These are phyloP conservation scores for Campaea margaritaria DNA, from an alignment of 2,888 invertebrate genomes.

Conservation along the genomic window DNA sequence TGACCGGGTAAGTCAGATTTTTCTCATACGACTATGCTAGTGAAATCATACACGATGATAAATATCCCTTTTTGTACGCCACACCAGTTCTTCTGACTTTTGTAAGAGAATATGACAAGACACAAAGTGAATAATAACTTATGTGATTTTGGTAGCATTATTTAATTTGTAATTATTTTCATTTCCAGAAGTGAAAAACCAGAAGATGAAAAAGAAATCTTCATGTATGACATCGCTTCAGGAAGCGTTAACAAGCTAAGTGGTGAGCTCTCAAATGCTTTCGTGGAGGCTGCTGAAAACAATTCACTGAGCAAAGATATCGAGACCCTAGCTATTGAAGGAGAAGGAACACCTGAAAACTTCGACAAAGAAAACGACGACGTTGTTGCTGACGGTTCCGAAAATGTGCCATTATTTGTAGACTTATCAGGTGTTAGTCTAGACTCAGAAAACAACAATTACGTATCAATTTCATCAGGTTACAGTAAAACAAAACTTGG, in stretches of 20 bases:
- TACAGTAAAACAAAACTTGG: conserved; percentile 84
- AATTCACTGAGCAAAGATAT: conserved; percentile 89
- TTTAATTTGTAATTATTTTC: conserved; percentile 15
- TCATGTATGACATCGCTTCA: conserved; percentile 93
- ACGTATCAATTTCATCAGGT: conserved; percentile 80
- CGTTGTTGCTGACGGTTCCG: conserved; percentile 69
- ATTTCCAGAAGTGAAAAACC: conserved; percentile 75
- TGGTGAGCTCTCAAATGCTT: conserved; percentile 93
- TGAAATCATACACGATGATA: too few species aligned
- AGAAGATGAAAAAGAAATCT: conserved; percentile 90
- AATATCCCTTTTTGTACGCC: too few species aligned
- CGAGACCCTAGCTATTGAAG: conserved; percentile 84
- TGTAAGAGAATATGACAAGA: too few species aligned
- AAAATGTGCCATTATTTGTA: conserved; percentile 83
- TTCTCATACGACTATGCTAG: too few species aligned
- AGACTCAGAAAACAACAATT: conserved; percentile 68
- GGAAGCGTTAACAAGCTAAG: conserved; percentile 90
- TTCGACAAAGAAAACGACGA: conserved; percentile 63
- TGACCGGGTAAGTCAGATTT: conserved; percentile 88
- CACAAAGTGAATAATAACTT: too few species aligned
- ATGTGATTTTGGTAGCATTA: too few species aligned
- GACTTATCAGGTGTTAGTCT: conserved; percentile 76
- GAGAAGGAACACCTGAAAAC: conserved; percentile 77
- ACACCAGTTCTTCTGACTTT: too few species aligned
- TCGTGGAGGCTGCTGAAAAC: conserved; percentile 94